A percentile compares a stretch with the other conserved stretches of the same genome.
Conservation (phyloP, 30 jellyfish, hydroid and myxozoan species). For the Sanderia malayensis region DNA sequence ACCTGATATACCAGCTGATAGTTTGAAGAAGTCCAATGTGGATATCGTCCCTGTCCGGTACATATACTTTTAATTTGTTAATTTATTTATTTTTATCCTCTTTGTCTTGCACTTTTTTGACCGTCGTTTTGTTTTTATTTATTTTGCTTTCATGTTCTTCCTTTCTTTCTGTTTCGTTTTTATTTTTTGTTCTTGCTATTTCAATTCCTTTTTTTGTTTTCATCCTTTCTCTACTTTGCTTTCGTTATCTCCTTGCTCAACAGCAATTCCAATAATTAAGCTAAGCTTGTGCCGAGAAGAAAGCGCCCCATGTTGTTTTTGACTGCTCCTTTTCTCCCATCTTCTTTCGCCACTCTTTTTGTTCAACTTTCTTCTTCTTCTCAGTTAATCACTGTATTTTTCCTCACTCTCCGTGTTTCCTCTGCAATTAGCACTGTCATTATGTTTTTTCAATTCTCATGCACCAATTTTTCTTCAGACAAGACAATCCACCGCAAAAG, state of each 20-base stretch:
- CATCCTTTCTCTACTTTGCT: not conserved
- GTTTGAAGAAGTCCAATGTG: not conserved
- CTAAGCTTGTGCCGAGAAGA: too few relatives aligned
- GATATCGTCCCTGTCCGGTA: not conserved
- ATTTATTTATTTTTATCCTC: not conserved
- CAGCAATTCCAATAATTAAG: too few relatives aligned
- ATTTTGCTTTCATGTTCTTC: not conserved
- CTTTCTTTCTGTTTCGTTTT: not conserved
- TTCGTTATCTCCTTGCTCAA: not conserved
- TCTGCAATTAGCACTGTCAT: not conserved
- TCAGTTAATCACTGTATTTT: not conserved
- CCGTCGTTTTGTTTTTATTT: not conserved
- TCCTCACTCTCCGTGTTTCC: not conserved
- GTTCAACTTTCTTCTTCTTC: slow-evolving; percentile 1
- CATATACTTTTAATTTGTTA: not conserved
- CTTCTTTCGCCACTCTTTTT: not conserved
- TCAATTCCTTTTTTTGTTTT: not conserved
- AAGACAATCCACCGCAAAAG: slow-evolving; percentile 10
- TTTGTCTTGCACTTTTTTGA: not conserved
- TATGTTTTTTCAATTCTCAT: not conserved
- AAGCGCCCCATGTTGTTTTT: too few relatives aligned
- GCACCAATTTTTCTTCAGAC: slow-evolving; percentile 3
- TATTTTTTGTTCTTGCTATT: not conserved
- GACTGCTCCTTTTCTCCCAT: not conserved
- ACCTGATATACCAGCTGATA: not conserved